Percentiles rank a stretch among this genome's conserved stretches.
These are phyloP conservation scores for Pluvialis apricaria DNA, from an alignment of 2,113 vertebrate genomes.

Conservation along the genomic window DNA sequence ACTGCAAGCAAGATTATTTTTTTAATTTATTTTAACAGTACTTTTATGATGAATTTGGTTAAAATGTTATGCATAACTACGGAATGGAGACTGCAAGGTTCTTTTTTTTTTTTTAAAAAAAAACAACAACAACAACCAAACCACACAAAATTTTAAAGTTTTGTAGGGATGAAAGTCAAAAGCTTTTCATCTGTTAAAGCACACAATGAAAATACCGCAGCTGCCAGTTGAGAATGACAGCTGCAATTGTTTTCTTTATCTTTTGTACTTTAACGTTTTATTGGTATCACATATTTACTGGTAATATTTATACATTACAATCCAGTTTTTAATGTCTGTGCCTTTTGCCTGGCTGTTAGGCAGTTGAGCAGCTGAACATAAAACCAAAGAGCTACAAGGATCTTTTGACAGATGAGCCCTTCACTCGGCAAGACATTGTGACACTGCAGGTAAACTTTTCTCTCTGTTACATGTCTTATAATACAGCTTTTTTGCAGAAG, in stretches of 20 bases:
- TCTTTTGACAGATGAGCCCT: constrained; percentile 89
- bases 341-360: constrained; percentile 57
- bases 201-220: not conserved
- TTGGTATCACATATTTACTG: not conserved
- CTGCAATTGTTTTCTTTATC: not conserved
- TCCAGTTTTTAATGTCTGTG: not conserved
- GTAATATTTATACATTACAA: not conserved
- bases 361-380: constrained; percentile 94
- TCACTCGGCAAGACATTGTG: constrained; percentile 90
- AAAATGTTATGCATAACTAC: not conserved
- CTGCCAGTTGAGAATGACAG: not conserved
- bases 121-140: too few relatives aligned
- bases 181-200: not conserved
- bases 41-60: not conserved
- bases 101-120: not conserved
- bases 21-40: not conserved
- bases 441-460: constrained; percentile 81
- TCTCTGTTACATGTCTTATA: not conserved
- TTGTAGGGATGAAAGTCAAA: not conserved
- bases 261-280: not conserved
- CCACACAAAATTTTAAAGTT: not conserved
- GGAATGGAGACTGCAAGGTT: not conserved
- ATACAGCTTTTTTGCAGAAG: not conserved
- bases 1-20: not conserved
- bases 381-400: constrained; percentile 94